Percentiles rank a stretch among this genome's conserved stretches.
phyloP scores from a whole-genome alignment of 1,140 invertebrate genomes.

The Dinothrombium tinctorium region DNA sequence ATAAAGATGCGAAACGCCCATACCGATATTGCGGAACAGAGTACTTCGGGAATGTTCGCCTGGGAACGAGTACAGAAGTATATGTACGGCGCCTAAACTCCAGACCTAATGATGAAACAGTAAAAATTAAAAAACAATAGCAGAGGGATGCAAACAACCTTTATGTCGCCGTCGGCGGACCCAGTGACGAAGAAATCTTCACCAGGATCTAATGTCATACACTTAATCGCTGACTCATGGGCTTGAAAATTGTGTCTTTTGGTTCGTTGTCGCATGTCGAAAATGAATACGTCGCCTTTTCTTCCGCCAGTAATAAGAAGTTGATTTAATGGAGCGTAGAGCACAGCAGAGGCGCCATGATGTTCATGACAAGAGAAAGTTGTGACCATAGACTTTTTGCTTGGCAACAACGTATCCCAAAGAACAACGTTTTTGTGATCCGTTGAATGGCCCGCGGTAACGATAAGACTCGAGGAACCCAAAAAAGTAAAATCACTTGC shows the following conservation, averaged over 20 bases:
- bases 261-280: conserved; percentile 67
- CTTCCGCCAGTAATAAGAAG: conserved; percentile 73
- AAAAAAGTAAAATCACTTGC: conserved; percentile 93
- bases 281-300: conserved; percentile 70
- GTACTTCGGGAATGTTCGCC: conserved; percentile 66
- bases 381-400: conserved; percentile 72
- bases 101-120: conserved; percentile 45
- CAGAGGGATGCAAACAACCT: conserved; percentile 32
- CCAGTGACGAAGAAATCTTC: conserved; percentile 94
- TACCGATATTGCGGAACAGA: conserved; percentile 85
- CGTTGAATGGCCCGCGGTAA: conserved; percentile 86
- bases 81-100: conserved; percentile 52
- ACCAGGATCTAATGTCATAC: conserved; percentile 69
- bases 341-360: conserved; percentile 53
- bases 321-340: conserved; percentile 78
- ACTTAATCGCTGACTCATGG: conserved; percentile 79
- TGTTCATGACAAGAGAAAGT: conserved; percentile 75
- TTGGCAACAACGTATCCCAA: conserved; percentile 92
- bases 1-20: conserved; percentile 81
- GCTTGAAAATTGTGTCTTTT: conserved; percentile 69
- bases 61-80: conserved; percentile 57
- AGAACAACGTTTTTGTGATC: conserved; percentile 93
- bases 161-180: conserved; percentile 94
- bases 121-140: neutral
- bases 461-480: conserved; percentile 83